A percentile compares a stretch with the other conserved stretches of the same genome.
Conservation (phyloP, 2,113 vertebrate genomes). For the Paedocypris sp. region DNA sequence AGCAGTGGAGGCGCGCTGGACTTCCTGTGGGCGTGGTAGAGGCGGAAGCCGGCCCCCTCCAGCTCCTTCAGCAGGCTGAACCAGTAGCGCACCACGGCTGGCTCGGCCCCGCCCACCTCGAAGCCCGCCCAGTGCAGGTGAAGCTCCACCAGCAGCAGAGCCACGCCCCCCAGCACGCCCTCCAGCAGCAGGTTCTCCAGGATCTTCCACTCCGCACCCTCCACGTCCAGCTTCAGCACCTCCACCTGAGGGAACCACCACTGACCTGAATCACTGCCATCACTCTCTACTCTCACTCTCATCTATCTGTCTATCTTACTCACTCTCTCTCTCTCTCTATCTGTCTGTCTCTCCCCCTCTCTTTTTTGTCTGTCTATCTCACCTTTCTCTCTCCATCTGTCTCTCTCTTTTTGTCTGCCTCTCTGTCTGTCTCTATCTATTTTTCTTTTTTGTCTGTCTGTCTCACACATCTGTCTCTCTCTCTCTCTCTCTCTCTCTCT, state of each 20-base stretch:
- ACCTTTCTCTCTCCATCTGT: too few relatives aligned
- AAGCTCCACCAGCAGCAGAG: slow-evolving; percentile 81
- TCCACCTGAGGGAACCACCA: slow-evolving; percentile 67
- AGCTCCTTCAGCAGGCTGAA: slow-evolving; percentile 88
- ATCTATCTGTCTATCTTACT: too few relatives aligned
- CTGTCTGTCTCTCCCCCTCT: too few relatives aligned
- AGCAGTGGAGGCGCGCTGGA: slow-evolving; percentile 72
- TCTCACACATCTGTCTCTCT: too few relatives aligned
- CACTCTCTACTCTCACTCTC: too few relatives aligned
- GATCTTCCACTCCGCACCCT: slow-evolving; percentile 95
- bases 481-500: too few relatives aligned
- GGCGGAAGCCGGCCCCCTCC: slow-evolving; percentile 72
- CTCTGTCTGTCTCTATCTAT: too few relatives aligned
- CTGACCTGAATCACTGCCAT: too few relatives aligned
- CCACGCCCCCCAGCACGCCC: slow-evolving; percentile 75
- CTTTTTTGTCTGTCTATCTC: too few relatives aligned
- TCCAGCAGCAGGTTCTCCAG: slow-evolving; percentile 89
- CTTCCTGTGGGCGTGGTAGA: slow-evolving; percentile 78
- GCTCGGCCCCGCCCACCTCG: slow-evolving; percentile 83
- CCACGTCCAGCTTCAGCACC: slow-evolving; percentile 84
- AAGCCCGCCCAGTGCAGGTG: slow-evolving; percentile 94
- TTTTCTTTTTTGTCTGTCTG: too few relatives aligned
- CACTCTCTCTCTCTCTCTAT: too few relatives aligned
- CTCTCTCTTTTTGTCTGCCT: too few relatives aligned
- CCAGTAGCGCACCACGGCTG: slow-evolving; percentile 83